Percentiles rank a stretch among this genome's conserved stretches.
phyloP scores from a whole-genome alignment of 2,888 invertebrate species.

The Zygaena filipendulae region DNA sequence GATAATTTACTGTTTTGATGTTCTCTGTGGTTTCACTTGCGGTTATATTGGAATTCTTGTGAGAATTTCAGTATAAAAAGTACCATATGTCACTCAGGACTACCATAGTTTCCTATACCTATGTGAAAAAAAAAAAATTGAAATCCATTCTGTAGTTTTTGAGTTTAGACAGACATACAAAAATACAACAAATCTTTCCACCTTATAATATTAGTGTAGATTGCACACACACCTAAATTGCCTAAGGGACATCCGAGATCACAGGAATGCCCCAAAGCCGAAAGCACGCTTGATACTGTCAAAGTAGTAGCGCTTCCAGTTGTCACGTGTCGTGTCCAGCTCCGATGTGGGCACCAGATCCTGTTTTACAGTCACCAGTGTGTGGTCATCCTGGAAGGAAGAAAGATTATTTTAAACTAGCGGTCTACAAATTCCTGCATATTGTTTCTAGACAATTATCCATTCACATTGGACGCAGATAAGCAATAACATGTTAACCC shows the following conservation, averaged over 20 bases:
- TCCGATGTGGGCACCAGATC: constrained; percentile 86
- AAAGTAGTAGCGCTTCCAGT: constrained; percentile 97
- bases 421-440: not conserved
- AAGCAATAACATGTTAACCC: too few relatives aligned
- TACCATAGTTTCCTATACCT: too few relatives aligned
- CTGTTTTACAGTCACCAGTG: constrained; percentile 84
- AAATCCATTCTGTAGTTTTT: too few relatives aligned
- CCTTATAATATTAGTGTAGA: too few relatives aligned
- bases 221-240: constrained; percentile 31
- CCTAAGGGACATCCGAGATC: constrained; percentile 32
- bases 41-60: too few relatives aligned
- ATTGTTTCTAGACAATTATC: not conserved
- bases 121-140: too few relatives aligned
- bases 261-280: constrained; percentile 84
- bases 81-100: too few relatives aligned
- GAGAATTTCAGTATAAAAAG: too few relatives aligned
- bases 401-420: not conserved
- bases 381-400: constrained; percentile 79
- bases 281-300: constrained; percentile 93
- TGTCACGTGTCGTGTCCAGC: constrained; percentile 81
- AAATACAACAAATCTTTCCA: not conserved
- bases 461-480: not conserved
- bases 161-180: too few relatives aligned
- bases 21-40: too few relatives aligned
- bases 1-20: too few relatives aligned